Conservation (phyloP, 2,113 vertebrate genomes). For the Haemorhous mexicanus region DNA sequence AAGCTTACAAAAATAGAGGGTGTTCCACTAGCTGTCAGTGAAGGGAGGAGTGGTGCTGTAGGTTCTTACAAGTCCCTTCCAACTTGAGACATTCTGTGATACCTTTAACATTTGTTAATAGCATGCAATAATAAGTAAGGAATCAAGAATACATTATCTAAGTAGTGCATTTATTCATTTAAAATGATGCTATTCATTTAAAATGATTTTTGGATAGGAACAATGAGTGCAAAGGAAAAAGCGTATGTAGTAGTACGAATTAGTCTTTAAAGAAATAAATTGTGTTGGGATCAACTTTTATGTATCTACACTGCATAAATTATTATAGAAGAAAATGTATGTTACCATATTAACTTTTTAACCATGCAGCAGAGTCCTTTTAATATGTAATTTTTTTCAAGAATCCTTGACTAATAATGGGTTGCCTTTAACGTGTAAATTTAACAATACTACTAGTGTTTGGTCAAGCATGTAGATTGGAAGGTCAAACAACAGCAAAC, state of each 20-base stretch:
- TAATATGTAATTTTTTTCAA: neutral
- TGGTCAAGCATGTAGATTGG: neutral
- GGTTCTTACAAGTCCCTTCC: neutral
- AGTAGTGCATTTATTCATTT: neutral
- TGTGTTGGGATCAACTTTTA: neutral
- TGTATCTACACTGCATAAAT: neutral
- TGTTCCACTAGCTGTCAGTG: neutral
- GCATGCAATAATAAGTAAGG: neutral
- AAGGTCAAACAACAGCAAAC: neutral
- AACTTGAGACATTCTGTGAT: fast-evolving
- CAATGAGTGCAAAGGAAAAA: neutral
- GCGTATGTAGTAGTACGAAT: neutral
- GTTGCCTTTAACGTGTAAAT: neutral
- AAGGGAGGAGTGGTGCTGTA: neutral
- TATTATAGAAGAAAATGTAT: neutral
- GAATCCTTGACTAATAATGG: neutral
- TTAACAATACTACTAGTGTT: neutral
- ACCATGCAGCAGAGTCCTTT: neutral
- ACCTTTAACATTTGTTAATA: neutral
- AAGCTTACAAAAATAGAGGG: neutral
- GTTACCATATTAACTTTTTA: neutral
- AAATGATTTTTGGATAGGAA: neutral
- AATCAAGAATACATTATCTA: neutral
- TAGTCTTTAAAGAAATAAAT: neutral
- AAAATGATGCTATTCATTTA: neutral